Evolutionary conservation across 2,888 invertebrate genomes (phyloP), one percentile per base, ranked within the genome.

Genomic region (Aporophyla lueneburgensis): DNA sequence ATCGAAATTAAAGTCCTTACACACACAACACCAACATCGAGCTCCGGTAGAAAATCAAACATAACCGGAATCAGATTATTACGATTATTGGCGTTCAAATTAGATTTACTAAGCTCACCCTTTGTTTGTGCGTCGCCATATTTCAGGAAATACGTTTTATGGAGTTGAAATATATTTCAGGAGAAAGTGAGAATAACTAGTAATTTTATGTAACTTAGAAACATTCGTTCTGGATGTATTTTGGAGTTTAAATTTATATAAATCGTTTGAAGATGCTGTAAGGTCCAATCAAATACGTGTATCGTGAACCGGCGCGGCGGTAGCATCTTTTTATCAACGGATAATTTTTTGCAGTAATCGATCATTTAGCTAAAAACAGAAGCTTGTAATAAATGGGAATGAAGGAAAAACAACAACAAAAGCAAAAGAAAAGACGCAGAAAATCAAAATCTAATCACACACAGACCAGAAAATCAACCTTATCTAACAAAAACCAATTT

Each of bases 1-100:
- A 59, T 62, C 59, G 53, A 69, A 69, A 9, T 33, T 27, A 61
- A 12, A 2, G 16, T 46, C 56, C 61, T 12, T 71, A 33, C 3
- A 19, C 2, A 16, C 24, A n/a, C 74, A 68, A 49, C 24, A 33
- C 6, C 6, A n/a, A 27, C 7, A 16, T 53, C 19, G 54, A 56
- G n/a, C 66, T 78, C 21, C 70, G n/a, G 61, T 49, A 63, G 53
- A 70, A 82, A 82, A 72, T 63, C 62, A 82, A 76, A 86, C 82
- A 79, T 83, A 72, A 79, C 77, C 74, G 74, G 81, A 88, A 88
- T 88, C 82, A 74, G 85, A 82, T 87, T 89, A 87, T 84, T 84
- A 81, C 71, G 76, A 84, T 87, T 84, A 87, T 87, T 85, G 83
- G 81, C 75, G 72, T 80, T 75, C 63, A 85, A 88, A 88, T 89